phyloP scores from a whole-genome alignment of 2,797 vertebrate genomes.

The Phrynocephalus vlangalii region DNA sequence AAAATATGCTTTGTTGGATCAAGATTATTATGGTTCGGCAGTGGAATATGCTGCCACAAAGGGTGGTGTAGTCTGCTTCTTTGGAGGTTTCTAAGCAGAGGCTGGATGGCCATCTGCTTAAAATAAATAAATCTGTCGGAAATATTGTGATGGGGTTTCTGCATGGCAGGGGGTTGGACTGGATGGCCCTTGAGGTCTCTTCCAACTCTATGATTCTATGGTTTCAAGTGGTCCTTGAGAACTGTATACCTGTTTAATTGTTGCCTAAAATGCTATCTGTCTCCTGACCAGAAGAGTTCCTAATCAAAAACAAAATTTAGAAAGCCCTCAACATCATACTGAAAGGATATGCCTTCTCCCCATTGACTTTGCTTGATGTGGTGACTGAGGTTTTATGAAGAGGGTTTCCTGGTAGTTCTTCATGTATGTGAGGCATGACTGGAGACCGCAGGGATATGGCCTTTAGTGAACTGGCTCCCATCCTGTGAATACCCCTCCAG shows the following conservation, averaged over 20 bases:
- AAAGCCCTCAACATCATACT: not conserved
- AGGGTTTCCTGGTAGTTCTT: not conserved
- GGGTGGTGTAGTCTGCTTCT: too few species aligned
- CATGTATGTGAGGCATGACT: not conserved
- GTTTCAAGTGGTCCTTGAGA: not conserved
- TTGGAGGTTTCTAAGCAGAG: too few species aligned
- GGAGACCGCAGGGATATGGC: not conserved
- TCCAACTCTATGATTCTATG: too few species aligned
- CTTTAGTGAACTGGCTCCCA: too few species aligned
- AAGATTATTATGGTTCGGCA: not conserved
- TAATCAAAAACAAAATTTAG: not conserved
- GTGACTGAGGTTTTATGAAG: not conserved
- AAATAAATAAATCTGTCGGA: too few species aligned
- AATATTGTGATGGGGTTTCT: too few species aligned
- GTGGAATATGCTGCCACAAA: too few species aligned
- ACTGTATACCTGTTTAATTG: not conserved
- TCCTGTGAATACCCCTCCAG: not conserved
- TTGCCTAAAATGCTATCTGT: not conserved
- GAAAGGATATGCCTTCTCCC: not conserved
- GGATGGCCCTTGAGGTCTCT: too few species aligned
- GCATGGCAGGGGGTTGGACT: too few species aligned
- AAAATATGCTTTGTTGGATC: not conserved
- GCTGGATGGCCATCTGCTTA: too few species aligned
- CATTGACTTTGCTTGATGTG: not conserved
- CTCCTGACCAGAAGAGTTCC: too few species aligned